Conservation (phyloP, 1,140 invertebrate species). For the Diachasma alloeum region DNA sequence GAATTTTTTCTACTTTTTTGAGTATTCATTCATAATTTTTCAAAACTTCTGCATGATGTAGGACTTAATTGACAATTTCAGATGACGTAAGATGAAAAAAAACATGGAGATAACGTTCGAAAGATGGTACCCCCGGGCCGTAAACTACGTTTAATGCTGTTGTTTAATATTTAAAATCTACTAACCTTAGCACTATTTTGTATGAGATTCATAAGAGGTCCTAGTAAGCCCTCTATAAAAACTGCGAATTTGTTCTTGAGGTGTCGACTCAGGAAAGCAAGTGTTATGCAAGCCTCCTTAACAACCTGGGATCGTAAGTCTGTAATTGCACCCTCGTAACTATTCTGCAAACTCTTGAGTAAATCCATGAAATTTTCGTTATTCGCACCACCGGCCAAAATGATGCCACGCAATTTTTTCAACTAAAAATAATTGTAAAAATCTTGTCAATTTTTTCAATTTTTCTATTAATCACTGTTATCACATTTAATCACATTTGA, state of each 20-base stretch:
- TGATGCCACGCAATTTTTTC: slow-evolving; percentile 83
- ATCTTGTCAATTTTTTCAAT: neutral
- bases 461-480: neutral
- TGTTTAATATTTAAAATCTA: too few relatives aligned
- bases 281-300: slow-evolving; percentile 92
- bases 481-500: too few relatives aligned
- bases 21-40: too few relatives aligned
- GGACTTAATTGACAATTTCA: too few relatives aligned
- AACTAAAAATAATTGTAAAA: slow-evolving; percentile 51
- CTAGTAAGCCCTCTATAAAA: slow-evolving; percentile 84
- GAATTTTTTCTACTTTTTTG: too few relatives aligned
- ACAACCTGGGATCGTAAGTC: slow-evolving; percentile 93
- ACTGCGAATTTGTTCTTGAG: slow-evolving; percentile 85
- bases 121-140: too few relatives aligned
- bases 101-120: too few relatives aligned
- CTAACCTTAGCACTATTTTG: slow-evolving; percentile 93
- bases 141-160: too few relatives aligned
- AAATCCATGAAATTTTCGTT: slow-evolving; percentile 84
- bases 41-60: too few relatives aligned
- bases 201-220: slow-evolving; percentile 88
- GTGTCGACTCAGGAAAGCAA: slow-evolving; percentile 89
- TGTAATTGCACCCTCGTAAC: slow-evolving; percentile 85
- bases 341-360: slow-evolving; percentile 81
- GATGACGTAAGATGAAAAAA: too few relatives aligned
- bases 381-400: slow-evolving; percentile 80